Evolutionary conservation across 2,113 vertebrate genomes (phyloP), one percentile per base, ranked within the genome.

Genomic region (Lampris megalopsis): DNA sequence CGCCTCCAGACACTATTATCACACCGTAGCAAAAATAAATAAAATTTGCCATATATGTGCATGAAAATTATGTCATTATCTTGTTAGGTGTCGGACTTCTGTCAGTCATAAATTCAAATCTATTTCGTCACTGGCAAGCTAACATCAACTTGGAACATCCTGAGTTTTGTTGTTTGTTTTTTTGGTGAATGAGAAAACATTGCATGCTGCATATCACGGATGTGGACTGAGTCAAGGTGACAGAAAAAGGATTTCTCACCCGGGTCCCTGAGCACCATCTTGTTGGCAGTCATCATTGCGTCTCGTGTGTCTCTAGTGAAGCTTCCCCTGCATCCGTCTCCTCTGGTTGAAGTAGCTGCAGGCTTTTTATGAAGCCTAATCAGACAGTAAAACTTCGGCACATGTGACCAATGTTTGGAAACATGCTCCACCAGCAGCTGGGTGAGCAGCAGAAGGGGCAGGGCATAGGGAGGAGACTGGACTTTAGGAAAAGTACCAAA

Each of bases 401-500:
- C 68, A 57, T 77, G 83, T 47, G 35, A 9, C 0, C 7, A n/a
- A 57, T 65, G 63, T 24, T 24, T 24, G 24, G 24, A 24, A 73
- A 66, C 86, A 89, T 11, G 80, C 36, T 83, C 85, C 50, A 71
- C 63, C 9, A n/a, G 35, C 8, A 36, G 57, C 77, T 43, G 80
- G 38, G 53, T 60, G 11, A 42, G 48, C 63, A 45, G 1, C 0
- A 24, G 67, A 75, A 68, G 37, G 35, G 88, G 75, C 24, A 57
- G 84, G 75, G 58, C 38, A 68, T 0, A 40, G 58, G 78, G 71
- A 73, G 62, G 67, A 64, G 24, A 3, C 48, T 24, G 49, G 6
- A 11, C 1, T 63, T 54, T 83, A 24, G 84, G 90, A 89, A 93
- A 91, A 81, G 68, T 81, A 68, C 88, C 43, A 1, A 9, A 41